Evolutionary conservation across 2,888 invertebrate species (phyloP), one percentile per base, ranked within the genome.

Genomic region (Drosophila neutralis): DNA sequence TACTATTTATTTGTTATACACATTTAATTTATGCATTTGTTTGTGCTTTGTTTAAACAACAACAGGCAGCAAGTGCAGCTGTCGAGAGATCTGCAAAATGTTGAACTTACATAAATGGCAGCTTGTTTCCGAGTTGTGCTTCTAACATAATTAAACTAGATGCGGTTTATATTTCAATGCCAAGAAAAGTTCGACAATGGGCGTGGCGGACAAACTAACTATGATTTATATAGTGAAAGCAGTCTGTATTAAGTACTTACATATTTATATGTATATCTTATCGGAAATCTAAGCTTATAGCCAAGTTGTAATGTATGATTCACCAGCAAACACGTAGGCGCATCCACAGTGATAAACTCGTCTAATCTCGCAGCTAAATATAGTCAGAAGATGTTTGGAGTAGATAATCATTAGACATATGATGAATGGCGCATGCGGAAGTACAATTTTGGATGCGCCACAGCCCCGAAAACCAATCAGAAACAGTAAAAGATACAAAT

Each of bases 71-170:
- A 69, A 73, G 73, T 76, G 80, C 72, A 74, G 66, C 54, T 59
- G 27, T 59, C 56, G 62, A 53, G 27, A 62, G 64, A 63, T 83
- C 83, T 78, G 83, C 83, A 80, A 80, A 78, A 82, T 82, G 84
- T 84, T 81, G 84, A 87, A 89, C 86, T 89, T 82, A 87, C 89
- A 85, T 83, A 89, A 87, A 89, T 78, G 89, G 90, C 79, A 90
- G 76, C 90, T 86, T 73, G 88, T 76, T 77, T 61, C 40, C 40
- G 67, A 49, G 64, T n/a, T 60, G 42, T 42, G 40, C 31, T 24
- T 10, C 38, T 29, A 56, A 40, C 38, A 49, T 38, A 59, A 59
- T 57, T 64, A 68, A 60, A 35, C 45, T 36, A 35, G 58, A 42
- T 54, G 15, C 33, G 33, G 48, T 27, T 52, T 59, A 52, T 24